These are phyloP conservation scores for Hylaea fasciaria DNA, from an alignment of 2,888 invertebrate genomes.

Conservation along the genomic window DNA sequence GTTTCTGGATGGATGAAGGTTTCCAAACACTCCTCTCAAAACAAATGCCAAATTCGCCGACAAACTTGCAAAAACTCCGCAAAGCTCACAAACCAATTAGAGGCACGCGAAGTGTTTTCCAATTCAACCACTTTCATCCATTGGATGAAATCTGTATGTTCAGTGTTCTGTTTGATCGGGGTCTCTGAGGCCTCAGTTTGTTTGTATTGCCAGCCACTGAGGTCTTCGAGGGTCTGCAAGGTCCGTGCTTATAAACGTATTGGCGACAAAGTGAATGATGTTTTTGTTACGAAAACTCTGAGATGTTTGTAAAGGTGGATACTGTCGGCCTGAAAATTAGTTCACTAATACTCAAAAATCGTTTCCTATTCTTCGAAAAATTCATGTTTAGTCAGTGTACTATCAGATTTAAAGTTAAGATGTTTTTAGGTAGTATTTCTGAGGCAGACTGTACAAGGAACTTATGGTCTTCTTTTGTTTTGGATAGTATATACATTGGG, in stretches of 20 bases:
- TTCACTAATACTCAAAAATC: too few relatives aligned
- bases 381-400: too few relatives aligned
- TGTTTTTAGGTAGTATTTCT: too few relatives aligned
- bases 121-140: conserved; percentile 15
- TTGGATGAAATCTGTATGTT: conserved; percentile 4
- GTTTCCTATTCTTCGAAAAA: too few relatives aligned
- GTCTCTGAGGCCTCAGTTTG: conserved; percentile 4
- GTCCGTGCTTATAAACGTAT: conserved; percentile 17
- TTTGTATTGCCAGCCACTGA: conserved; percentile 23
- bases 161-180: conserved; percentile 22
- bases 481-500: too few relatives aligned
- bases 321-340: too few relatives aligned
- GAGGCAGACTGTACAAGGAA: too few relatives aligned
- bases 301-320: conserved; percentile 11
- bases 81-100: conserved; percentile 13
- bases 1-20: not conserved
- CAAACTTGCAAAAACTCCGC: not conserved
- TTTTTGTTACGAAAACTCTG: conserved; percentile 20
- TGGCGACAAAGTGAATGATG: conserved; percentile 7
- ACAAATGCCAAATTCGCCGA: conserved; percentile 1
- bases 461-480: too few relatives aligned
- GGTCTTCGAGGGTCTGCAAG: conserved; percentile 12
- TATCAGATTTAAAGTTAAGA: too few relatives aligned
- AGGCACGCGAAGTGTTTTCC: conserved; percentile 7
- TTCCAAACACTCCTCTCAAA: not conserved